Evolutionary conservation across 2,888 invertebrate species (phyloP), one percentile per base, ranked within the genome.

Genomic region (Watsonalla binaria): DNA sequence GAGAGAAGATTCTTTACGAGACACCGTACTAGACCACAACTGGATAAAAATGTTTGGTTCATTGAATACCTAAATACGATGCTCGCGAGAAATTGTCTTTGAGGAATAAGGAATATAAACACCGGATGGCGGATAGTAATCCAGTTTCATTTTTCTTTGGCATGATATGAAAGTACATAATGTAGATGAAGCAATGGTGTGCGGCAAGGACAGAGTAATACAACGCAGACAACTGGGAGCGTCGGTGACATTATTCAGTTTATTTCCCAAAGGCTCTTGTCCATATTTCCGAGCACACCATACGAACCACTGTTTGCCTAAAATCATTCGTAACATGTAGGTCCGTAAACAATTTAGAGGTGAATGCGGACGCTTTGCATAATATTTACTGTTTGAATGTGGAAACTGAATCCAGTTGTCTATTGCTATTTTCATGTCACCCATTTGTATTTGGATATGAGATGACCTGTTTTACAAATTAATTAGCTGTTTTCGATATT

Each of bases 241-340:
- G 66, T 60, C 54, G 56, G 60, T 52, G 70, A 74, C 74, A 76
- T 76, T 79, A 80, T 78, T 73, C 71, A 71, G 75, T 68, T 77
- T 80, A 80, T 80, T 80, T 78, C 76, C 76, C 79, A 68, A 54
- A 62, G 71, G 75, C 56, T 66, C 56, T 58, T 62, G 65, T 62
- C 69, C 70, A 75, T 76, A 73, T 75, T 73, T 69, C 72, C 58
- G 63, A 63, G 68, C 66, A 62, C 63, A 63, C 59, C 64, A 65
- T 68, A 67, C 66, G 67, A 69, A 68, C 68, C 68, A 67, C 72
- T 74, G 75, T 75, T 76, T 71, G 66, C 58, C 60, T 65, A 65
- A 70, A 56, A 53, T 54, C 56, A 56, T 63, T 61, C 56, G 55
- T 47, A 48, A 54, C 51, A 57, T 51, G 47, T 39, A 51, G 53